A percentile compares a stretch with the other conserved stretches of the same genome.
Evolutionary conservation across 2,113 vertebrate genomes (phyloP).

Genomic region (Eurystomus gularis): DNA sequence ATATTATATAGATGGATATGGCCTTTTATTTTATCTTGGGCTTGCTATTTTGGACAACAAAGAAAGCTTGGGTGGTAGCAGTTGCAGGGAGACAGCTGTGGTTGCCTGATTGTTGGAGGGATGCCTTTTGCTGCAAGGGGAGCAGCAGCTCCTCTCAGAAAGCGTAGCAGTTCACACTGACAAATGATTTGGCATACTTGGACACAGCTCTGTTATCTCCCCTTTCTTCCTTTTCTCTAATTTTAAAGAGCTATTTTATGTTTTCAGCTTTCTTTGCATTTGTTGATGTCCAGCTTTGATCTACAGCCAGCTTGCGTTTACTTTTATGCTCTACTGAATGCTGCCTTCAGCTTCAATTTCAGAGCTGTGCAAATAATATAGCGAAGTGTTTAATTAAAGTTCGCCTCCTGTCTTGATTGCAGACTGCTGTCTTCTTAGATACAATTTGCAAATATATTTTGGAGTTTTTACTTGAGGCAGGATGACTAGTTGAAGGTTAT

Average conservation of each 20-base stretch:
- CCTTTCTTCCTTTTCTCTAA: background rate
- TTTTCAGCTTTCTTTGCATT: background rate
- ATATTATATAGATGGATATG: background rate
- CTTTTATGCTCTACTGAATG: slow-evolving; percentile 54
- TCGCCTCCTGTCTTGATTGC: background rate
- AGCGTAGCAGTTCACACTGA: background rate
- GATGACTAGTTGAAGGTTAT: slow-evolving; percentile 5
- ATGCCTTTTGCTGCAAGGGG: background rate
- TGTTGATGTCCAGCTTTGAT: slow-evolving; percentile 44
- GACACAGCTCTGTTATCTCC: background rate
- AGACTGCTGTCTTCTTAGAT: background rate
- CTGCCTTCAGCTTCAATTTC: slow-evolving; percentile 45
- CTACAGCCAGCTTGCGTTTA: slow-evolving; percentile 34
- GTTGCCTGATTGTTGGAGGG: background rate
- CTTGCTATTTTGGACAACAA: background rate
- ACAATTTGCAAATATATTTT: slow-evolving; percentile 28
- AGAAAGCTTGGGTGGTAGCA: background rate
- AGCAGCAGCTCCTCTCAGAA: background rate
- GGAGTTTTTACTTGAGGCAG: background rate
- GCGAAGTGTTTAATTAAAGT: slow-evolving; percentile 52
- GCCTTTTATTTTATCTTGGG: background rate
- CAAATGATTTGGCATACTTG: background rate
- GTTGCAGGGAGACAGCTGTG: background rate
- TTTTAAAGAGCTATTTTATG: background rate
- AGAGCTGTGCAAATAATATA: slow-evolving; percentile 46